Evolutionary conservation across 1,140 invertebrate genomes (phyloP).

Genomic region (Bombus breviceps): DNA sequence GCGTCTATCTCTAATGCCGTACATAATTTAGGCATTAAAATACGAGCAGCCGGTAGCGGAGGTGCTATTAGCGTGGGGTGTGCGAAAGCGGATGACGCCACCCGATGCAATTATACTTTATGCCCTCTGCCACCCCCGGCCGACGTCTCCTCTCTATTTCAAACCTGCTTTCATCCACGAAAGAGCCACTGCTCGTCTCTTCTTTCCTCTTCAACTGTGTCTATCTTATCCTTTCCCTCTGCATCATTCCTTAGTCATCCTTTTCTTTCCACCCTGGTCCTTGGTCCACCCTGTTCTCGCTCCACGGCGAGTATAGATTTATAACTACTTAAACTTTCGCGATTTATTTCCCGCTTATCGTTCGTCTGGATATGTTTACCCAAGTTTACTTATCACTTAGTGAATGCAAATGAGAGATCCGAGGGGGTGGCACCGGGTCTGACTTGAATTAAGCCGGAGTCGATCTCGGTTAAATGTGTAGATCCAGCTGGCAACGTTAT

Average conservation of each 20-base stretch:
- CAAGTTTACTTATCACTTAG: constrained; percentile 83
- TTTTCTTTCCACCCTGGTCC: neutral
- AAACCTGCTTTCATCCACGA: constrained; percentile 48
- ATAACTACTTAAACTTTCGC: constrained; percentile 83
- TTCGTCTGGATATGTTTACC: constrained; percentile 77
- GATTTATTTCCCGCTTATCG: constrained; percentile 83
- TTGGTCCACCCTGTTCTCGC: constrained; percentile 17
- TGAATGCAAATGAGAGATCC: constrained; percentile 77
- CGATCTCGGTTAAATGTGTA: constrained; percentile 61
- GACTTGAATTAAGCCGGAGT: constrained; percentile 78
- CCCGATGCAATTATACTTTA: constrained; percentile 83
- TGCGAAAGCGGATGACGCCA: constrained; percentile 78
- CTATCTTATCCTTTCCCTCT: constrained; percentile 56
- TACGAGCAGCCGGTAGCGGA: constrained; percentile 73
- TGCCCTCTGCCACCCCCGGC: constrained; percentile 75
- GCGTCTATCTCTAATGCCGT: constrained; percentile 77
- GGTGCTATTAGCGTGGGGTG: constrained; percentile 77
- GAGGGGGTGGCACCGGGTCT: neutral
- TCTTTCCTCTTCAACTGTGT: constrained; percentile 61
- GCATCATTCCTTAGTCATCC: neutral
- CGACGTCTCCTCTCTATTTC: constrained; percentile 62
- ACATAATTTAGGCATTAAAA: constrained; percentile 83
- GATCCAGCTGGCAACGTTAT: neutral
- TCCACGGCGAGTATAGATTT: constrained; percentile 80
- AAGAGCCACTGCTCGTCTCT: constrained; percentile 29